A percentile compares a stretch with the other conserved stretches of the same genome.
Evolutionary conservation across 2,888 invertebrate genomes (phyloP).

Genomic region (Chymomyza amoena): DNA sequence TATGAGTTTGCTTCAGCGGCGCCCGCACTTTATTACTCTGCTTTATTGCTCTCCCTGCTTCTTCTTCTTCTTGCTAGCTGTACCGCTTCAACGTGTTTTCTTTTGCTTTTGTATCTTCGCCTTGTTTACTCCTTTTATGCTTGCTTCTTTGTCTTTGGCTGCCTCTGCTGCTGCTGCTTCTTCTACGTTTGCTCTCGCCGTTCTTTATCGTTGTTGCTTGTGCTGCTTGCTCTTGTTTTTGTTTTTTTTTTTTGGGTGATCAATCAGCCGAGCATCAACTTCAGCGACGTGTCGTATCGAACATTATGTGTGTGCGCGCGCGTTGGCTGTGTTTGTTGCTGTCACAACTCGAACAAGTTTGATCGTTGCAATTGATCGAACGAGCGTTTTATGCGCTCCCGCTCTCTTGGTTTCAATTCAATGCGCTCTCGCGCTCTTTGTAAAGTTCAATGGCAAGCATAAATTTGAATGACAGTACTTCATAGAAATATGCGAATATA

Average conservation of each 20-base stretch:
- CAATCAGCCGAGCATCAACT: background rate
- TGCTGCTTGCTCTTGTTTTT: background rate
- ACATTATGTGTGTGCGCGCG: background rate
- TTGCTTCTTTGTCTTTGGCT: background rate
- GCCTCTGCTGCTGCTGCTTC: background rate
- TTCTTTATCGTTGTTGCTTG: background rate
- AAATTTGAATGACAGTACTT: background rate
- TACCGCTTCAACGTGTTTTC: background rate
- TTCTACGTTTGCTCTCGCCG: background rate
- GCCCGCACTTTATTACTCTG: background rate
- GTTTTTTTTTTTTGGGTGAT: constrained; percentile 32
- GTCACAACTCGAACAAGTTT: background rate
- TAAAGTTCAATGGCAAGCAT: background rate
- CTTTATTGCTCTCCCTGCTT: background rate
- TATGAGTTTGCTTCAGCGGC: background rate
- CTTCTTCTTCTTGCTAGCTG: constrained; percentile 9
- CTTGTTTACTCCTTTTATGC: constrained; percentile 2
- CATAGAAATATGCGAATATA: too few species aligned
- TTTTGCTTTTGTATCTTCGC: background rate
- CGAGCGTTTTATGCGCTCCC: background rate
- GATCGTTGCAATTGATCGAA: background rate
- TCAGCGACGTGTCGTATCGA: background rate
- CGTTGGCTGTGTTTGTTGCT: too few species aligned
- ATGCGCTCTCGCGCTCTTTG: background rate
- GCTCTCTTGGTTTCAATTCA: constrained; percentile 9